These are phyloP conservation scores for Philotrypesis tridentata DNA, from an alignment of 1,140 invertebrate genomes.

Conservation along the genomic window DNA sequence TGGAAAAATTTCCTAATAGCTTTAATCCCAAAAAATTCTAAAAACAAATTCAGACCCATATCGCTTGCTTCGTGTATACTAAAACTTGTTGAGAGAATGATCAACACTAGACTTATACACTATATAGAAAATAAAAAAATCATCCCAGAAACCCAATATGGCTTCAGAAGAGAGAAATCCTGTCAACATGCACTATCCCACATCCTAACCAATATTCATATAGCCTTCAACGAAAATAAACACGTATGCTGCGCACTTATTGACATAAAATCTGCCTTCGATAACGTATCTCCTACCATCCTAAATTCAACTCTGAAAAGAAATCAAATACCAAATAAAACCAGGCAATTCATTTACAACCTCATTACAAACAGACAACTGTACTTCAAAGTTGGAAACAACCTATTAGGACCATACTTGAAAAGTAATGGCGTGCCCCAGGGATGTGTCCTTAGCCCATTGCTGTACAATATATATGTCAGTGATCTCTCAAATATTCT, in stretches of 20 bases:
- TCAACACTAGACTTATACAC: too few relatives aligned
- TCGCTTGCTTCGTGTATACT: slow-evolving; percentile 9
- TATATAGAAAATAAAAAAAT: too few relatives aligned
- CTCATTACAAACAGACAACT: slow-evolving; percentile 22
- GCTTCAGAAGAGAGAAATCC: neutral
- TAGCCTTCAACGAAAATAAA: too few relatives aligned
- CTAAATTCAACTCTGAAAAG: slow-evolving; percentile 8
- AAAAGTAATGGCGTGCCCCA: slow-evolving; percentile 35
- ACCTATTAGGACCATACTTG: neutral
- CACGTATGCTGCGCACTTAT: slow-evolving; percentile 37
- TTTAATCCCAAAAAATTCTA: slow-evolving; percentile 12
- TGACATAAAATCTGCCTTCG: slow-evolving; percentile 47
- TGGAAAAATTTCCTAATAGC: neutral
- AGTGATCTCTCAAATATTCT: neutral
- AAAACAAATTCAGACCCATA: slow-evolving; percentile 14
- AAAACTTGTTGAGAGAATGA: too few relatives aligned
- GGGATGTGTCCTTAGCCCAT: slow-evolving; percentile 38
- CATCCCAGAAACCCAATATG: too few relatives aligned
- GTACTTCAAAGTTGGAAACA: too few relatives aligned
- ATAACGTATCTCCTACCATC: slow-evolving; percentile 17
- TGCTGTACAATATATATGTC: slow-evolving; percentile 40
- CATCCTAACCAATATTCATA: too few relatives aligned
- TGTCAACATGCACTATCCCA: too few relatives aligned
- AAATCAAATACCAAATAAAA: slow-evolving; percentile 2
- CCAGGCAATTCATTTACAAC: slow-evolving; percentile 40